Evolutionary conservation across 2,113 vertebrate species (phyloP).

Genomic region (Ploceus nigricollis): DNA sequence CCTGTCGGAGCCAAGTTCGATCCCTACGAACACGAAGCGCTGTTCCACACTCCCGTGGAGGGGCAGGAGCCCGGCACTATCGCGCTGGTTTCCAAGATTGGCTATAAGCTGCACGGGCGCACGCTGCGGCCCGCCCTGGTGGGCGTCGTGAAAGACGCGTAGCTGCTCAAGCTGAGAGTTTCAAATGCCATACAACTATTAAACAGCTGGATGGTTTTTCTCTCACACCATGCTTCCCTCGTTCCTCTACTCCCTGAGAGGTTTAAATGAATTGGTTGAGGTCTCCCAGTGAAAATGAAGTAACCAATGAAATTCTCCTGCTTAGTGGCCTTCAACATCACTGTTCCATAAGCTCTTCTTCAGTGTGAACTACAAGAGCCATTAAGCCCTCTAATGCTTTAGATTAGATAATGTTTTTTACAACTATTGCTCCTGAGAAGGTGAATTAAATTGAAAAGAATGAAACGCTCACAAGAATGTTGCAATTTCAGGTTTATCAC

Average conservation of each 20-base stretch:
- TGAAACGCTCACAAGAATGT: not conserved
- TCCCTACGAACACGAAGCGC: conserved; percentile 93
- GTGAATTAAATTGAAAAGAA: not conserved
- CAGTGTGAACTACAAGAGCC: not conserved
- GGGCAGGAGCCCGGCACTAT: conserved; percentile 90
- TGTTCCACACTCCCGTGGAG: conserved; percentile 85
- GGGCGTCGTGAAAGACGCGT: conserved; percentile 88
- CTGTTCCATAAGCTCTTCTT: not conserved
- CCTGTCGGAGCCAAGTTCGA: conserved; percentile 90
- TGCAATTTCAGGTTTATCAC: not conserved
- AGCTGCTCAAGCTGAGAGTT: not conserved
- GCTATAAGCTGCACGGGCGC: conserved; percentile 94
- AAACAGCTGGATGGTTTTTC: not conserved
- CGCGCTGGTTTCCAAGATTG: conserved; percentile 90
- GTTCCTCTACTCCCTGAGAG: not conserved
- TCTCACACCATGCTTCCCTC: not conserved
- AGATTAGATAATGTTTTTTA: not conserved
- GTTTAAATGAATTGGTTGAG: not conserved
- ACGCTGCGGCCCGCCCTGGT: conserved; percentile 93
- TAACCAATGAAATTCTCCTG: not conserved
- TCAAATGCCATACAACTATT: conserved; percentile 40
- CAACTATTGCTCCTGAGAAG: not conserved
- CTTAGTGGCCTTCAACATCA: not conserved
- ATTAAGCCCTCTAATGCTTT: not conserved
- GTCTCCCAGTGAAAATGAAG: not conserved